phyloP scores from a whole-genome alignment of 2,113 vertebrate genomes.

The Eudorcas thomsonii region DNA sequence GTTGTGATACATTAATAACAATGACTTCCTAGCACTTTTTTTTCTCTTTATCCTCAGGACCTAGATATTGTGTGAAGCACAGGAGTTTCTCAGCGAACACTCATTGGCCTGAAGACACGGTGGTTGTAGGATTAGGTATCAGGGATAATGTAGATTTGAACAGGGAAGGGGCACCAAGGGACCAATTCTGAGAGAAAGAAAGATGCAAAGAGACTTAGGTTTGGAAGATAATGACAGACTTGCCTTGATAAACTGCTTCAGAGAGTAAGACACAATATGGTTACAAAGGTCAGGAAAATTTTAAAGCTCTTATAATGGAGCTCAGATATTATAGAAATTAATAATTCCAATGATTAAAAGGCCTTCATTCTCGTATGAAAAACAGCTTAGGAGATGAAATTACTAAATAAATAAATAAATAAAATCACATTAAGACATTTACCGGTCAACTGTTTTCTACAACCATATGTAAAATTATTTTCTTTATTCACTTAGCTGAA shows the following conservation, averaged over 20 bases:
- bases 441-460: background rate
- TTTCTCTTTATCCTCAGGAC: background rate
- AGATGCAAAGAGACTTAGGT: background rate
- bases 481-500: slow-evolving; percentile 27
- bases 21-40: background rate
- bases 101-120: background rate
- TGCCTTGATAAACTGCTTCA: background rate
- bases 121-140: background rate
- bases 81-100: background rate
- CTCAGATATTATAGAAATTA: background rate
- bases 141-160: background rate
- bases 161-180: background rate
- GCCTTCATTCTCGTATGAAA: background rate
- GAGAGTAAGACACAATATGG: background rate
- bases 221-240: background rate
- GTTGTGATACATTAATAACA: background rate
- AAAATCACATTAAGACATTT: background rate
- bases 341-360: background rate
- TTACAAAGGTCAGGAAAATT: background rate
- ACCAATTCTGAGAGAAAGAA: background rate
- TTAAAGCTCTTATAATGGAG: background rate
- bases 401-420: background rate
- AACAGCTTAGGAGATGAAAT: background rate
- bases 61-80: background rate
- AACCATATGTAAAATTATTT: background rate